Base-by-base conservation (phyloP, 2,797 vertebrate genomes). In the Lacerta viridis region DNA sequence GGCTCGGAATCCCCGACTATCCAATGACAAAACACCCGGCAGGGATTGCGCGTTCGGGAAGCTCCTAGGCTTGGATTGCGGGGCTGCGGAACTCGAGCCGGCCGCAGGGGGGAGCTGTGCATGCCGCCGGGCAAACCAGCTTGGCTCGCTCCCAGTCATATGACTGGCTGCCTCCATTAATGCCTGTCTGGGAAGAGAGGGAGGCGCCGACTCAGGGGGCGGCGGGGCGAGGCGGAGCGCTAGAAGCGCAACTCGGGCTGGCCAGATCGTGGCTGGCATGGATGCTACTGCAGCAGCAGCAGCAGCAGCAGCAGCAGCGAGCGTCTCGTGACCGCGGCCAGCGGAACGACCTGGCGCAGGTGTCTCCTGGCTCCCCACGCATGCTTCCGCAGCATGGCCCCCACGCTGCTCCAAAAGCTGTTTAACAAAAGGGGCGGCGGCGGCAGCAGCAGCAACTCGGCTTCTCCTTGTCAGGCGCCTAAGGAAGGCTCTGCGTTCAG, bases 321-420 rank as follows among this genome's bases (percentile, higher is more conserved):
- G 71, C 33, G 2, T 29, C 4, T 88, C 36, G 29, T 6, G 68
- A 23, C 87, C 25, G 87, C 91, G 41, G 79, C 91, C 20, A 83
- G 90, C 86, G 95, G 95, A 96, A 87, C 87, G 79, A 7, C 13
- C n/a, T 15, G 80, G 88, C 78, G 92, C 27, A 23, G 5, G 76
- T 5, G 9, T 33, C 71, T 59, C 55, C 68, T 1, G 86, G 7
- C 25, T 80, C 43, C 74, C 66, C 68, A 66, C 88, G 7, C 69
- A 59, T 66, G 80, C 76, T 25, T 68, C 43, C 50, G 82, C 91
- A 83, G 88, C 84, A 95, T 95, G 94, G 94, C 94, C 69, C 94
- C 94, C 59, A 98, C 97, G n/a, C 96, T 98, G 92, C 96, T 98
- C 72, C 97, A 98, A 93, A 97, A 97, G 96, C 97, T 98, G 33